Evolutionary conservation across 2,888 invertebrate genomes (phyloP).

Genomic region (Oscheius sp.): DNA sequence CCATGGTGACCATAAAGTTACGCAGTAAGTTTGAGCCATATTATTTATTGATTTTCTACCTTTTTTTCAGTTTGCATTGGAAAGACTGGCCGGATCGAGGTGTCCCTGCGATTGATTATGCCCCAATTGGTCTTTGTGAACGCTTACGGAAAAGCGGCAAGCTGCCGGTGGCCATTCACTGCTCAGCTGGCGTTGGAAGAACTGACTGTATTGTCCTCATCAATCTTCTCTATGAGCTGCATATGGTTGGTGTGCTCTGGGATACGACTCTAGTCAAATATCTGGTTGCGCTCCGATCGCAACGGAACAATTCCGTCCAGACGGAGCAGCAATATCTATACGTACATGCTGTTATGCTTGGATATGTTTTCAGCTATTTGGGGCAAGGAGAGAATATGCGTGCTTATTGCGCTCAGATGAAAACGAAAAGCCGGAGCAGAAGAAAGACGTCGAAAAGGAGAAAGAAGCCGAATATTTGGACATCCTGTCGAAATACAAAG

Average conservation of each 20-base stretch:
- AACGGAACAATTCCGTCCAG: conserved; percentile 26
- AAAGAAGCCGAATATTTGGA: too few relatives aligned
- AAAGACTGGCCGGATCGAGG: conserved; percentile 24
- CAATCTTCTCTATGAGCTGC: conserved; percentile 25
- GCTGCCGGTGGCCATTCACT: neutral
- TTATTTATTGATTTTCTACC: too few relatives aligned
- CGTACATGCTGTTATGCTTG: conserved; percentile 6
- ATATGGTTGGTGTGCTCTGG: neutral
- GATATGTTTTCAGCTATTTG: too few relatives aligned
- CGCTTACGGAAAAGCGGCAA: neutral
- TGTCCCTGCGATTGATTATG: conserved; percentile 14
- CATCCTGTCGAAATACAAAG: too few relatives aligned
- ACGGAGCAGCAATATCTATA: conserved; percentile 25
- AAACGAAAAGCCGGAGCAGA: too few relatives aligned
- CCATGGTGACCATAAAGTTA: neutral
- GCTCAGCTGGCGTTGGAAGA: conserved; percentile 44
- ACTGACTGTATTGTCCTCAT: conserved; percentile 38
- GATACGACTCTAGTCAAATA: neutral
- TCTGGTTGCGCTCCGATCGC: neutral
- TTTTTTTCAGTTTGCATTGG: too few relatives aligned
- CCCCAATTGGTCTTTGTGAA: conserved; percentile 10
- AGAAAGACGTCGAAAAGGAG: too few relatives aligned
- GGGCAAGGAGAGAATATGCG: too few relatives aligned
- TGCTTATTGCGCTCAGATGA: too few relatives aligned
- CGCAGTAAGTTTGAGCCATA: too few relatives aligned